Evolutionary conservation across 2,113 vertebrate species (phyloP), one percentile per base, ranked within the genome.

Genomic region (Gadus chalcogrammus): DNA sequence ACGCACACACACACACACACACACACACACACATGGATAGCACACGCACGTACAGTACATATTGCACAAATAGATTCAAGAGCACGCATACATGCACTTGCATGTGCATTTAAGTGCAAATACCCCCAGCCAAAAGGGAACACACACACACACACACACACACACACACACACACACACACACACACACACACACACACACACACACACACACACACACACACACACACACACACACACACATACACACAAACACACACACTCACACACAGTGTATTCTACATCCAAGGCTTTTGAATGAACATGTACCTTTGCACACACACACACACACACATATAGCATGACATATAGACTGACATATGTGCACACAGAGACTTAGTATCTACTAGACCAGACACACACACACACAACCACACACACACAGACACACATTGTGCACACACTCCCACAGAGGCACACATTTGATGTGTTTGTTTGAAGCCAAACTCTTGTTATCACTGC

Each of bases 381-480:
- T 68, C 55, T 52, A 59, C 55, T 3, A 55, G 53, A 70, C 64
- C 48, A 77, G 12, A 71, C 42, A 75, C 64, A 65, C 62, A 15
- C 62, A 15, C 70, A 70, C 77, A 62, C 68, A 68, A 20, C 20
- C 20, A 20, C 20, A 20, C 71, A 66, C 42, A 15, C 84, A 84
- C 70, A 70, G 75, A 62, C 68, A 68, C 75, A 73, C 69, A 64
- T 70, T 24, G 67, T 64, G n/a, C 69, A 66, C 63, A 65, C 55
- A 38, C 31, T 61, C 72, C 79, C 85, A 89, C 74, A 82, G 87
- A 75, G 85, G 20, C 61, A 76, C 65, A 88, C 91, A 92, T 98
- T 98, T 98, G 94, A 98, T 95, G 95, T 96, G 79, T 78, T 82
- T 92, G 93, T 95, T 95, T 95, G 93, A 95, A 93, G 93, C 92